Percentiles rank a stretch among this genome's conserved stretches.
phyloP scores from a whole-genome alignment of 1,140 invertebrate genomes.

The Sinella curviseta region DNA sequence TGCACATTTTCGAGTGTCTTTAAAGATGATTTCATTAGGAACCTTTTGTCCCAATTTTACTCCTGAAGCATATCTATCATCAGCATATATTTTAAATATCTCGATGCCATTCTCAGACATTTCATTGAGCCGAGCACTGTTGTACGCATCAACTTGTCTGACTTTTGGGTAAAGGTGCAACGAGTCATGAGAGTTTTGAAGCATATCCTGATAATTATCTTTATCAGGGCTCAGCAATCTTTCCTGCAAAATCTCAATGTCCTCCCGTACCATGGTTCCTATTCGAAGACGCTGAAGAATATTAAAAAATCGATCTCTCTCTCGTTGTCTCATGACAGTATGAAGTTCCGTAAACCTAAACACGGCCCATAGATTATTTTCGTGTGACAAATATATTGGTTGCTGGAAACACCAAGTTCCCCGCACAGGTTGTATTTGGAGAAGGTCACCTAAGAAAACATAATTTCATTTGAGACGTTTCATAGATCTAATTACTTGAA shows the following conservation, averaged over 20 bases:
- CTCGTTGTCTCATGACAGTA: neutral
- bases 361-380: neutral
- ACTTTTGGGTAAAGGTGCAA: neutral
- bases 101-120: too few relatives aligned
- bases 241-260: neutral
- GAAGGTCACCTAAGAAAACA: neutral
- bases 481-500: neutral
- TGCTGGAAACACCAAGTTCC: constrained; percentile 8
- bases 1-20: neutral
- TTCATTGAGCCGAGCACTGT: too few relatives aligned
- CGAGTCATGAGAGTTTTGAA: neutral
- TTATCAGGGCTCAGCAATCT: neutral
- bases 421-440: neutral
- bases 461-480: neutral
- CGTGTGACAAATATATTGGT: neutral
- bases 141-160: neutral
- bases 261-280: neutral
- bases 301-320: neutral
- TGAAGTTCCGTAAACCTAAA: constrained; percentile 9
- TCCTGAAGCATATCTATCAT: neutral
- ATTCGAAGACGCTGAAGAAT: neutral
- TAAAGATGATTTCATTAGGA: neutral
- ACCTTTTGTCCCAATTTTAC: neutral
- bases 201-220: neutral
- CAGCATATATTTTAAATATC: neutral